A percentile compares a stretch with the other conserved stretches of the same genome.
These are phyloP conservation scores for Gnatocerus cornutus DNA, from an alignment of 2,888 invertebrate genomes.

Conservation along the genomic window DNA sequence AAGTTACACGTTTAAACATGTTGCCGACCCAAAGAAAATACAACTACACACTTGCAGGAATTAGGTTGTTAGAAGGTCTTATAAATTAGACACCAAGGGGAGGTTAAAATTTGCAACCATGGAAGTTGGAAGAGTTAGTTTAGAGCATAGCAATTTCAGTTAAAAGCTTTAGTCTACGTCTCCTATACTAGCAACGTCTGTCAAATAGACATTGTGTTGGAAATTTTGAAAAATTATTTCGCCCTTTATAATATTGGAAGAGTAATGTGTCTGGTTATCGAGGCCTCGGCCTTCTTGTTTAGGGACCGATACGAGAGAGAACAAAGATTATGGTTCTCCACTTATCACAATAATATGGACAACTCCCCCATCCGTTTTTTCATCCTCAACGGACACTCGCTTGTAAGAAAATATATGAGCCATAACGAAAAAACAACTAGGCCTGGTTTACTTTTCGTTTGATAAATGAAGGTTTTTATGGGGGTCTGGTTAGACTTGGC, in stretches of 20 bases:
- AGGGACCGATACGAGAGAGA: conserved; percentile 42
- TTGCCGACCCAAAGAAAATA: background rate
- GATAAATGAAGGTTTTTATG: conserved; percentile 62
- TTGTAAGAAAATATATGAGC: conserved; percentile 60
- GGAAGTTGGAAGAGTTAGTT: conserved; percentile 9
- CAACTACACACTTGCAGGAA: conserved; percentile 6
- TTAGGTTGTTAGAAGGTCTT: conserved; percentile 2
- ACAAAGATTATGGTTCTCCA: conserved; percentile 56
- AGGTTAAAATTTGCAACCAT: conserved; percentile 16
- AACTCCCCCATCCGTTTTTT: conserved; percentile 54
- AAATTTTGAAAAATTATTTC: conserved; percentile 41
- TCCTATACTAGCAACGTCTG: background rate
- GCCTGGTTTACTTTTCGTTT: conserved; percentile 57
- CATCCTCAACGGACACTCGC: conserved; percentile 56
- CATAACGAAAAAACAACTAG: conserved; percentile 60
- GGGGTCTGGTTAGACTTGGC: conserved; percentile 50
- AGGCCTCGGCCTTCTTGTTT: conserved; percentile 41
- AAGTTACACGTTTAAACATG: background rate
- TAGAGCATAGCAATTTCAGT: background rate
- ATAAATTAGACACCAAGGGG: conserved; percentile 12
- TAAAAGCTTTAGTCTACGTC: background rate
- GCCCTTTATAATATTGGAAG: conserved; percentile 21
- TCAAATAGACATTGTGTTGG: conserved; percentile 6
- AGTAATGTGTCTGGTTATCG: conserved; percentile 47
- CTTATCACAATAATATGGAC: conserved; percentile 58